A percentile compares a stretch with the other conserved stretches of the same genome.
phyloP scores from a whole-genome alignment of 2,113 vertebrate species.

The Hymenochirus boettgeri region DNA sequence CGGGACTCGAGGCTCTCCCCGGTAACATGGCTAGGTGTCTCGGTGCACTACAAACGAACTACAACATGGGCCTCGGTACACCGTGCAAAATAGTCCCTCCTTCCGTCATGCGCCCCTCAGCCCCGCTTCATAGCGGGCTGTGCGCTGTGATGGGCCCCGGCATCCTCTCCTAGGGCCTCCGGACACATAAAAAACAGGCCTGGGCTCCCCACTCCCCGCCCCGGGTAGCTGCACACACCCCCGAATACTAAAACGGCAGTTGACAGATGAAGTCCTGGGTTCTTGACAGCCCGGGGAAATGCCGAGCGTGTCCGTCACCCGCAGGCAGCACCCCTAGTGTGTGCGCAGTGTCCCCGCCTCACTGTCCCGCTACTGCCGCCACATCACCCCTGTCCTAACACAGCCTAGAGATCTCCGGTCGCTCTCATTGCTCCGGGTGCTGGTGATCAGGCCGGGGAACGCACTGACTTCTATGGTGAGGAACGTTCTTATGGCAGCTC shows the following conservation, averaged over 20 bases:
- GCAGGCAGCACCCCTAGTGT: slow-evolving; percentile 41
- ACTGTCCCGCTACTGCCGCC: too few relatives aligned
- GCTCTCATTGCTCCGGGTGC: slow-evolving; percentile 25
- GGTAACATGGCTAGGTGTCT: slow-evolving; percentile 70
- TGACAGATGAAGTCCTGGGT: slow-evolving; percentile 5
- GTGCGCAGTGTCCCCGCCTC: slow-evolving; percentile 28
- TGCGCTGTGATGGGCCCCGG: slow-evolving; percentile 20
- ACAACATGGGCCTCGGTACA: too few relatives aligned
- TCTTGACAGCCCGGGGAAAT: neutral
- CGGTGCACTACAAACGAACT: neutral
- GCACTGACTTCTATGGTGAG: neutral
- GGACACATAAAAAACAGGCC: slow-evolving; percentile 34
- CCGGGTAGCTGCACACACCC: neutral
- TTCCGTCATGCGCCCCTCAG: slow-evolving; percentile 2
- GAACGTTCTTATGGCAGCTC: slow-evolving; percentile 30
- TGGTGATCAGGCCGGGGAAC: slow-evolving; percentile 33
- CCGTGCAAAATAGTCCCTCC: neutral
- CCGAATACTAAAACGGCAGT: neutral
- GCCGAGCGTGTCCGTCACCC: slow-evolving; percentile 43
- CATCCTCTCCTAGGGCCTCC: slow-evolving; percentile 31
- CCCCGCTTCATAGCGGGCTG: slow-evolving; percentile 20
- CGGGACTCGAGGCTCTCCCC: slow-evolving; percentile 87
- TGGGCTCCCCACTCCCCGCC: neutral
- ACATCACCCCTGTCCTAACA: neutral
- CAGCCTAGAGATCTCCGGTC: neutral